Base-by-base conservation (phyloP, 1,140 invertebrate genomes). In the Bombus consobrinus region DNA sequence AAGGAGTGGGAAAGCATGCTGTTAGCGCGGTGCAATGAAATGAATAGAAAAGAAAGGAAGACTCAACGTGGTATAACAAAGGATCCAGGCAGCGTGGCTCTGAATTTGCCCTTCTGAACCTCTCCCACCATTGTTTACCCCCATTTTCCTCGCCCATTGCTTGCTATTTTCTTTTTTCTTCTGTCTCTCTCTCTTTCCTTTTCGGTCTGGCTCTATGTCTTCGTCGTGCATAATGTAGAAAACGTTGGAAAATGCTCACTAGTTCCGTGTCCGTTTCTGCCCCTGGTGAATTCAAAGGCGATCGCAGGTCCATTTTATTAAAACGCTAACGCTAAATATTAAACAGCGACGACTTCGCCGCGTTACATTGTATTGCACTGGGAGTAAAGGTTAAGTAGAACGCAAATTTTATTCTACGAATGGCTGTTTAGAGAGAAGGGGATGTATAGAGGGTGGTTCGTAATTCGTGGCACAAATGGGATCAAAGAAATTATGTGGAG, bases 51-150 rank as follows among this genome's bases (percentile, higher is more conserved):
- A 82, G 83, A 86, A 75, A 71, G 59, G 32, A 83, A 87, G 53
- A 72, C 75, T 68, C 73, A 32, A 39, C 66, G 75, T 78, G 75
- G 72, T 90, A 74, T 87, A 91, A 91, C 87, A 90, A 92, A 90
- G 83, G 81, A 89, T 82, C 76, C 66, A 53, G 71, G 66, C 66
- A 68, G 59, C 57, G 66, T 43, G 59, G 59, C 81, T 89, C 59
- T 85, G 89, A 89, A 88, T 91, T 83, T 81, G 72, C 62, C 47
- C 34, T 68, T 62, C 76, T 47, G 25, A 53, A 39, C 68, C 59
- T 25, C 28, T 22, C 66, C 72, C 64, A 57, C 78, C 73, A 34
- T 68, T 53, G 47, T 53, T 53, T 53, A 53, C 72, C 28, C 73
- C 82, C 37, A 62, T 81, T 87, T 76, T 74, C 34, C 81, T 71